Evolutionary conservation across 53 echinoderm and acorn worm species (phyloP).

Genomic region (Astropecten irregularis): DNA sequence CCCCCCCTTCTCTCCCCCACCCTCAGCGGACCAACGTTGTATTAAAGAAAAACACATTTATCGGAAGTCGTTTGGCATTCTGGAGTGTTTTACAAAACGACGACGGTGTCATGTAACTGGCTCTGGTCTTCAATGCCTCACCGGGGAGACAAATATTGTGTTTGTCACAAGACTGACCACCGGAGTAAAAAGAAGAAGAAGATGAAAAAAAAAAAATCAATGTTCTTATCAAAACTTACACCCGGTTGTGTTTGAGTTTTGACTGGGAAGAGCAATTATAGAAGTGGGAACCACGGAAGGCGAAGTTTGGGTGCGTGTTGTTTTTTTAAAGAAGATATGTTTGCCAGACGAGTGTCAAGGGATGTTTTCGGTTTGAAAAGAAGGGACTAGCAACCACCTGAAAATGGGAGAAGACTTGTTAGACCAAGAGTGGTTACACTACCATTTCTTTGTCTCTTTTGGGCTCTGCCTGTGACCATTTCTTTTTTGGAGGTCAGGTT

Average conservation of each 20-base stretch:
- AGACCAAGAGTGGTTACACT: no score
- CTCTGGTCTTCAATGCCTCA: slow-evolving; percentile 2
- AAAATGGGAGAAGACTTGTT: no score
- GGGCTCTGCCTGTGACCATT: no score
- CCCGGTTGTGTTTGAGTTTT: slow-evolving; percentile 6
- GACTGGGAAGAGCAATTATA: slow-evolving; percentile 6
- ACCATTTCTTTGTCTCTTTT: no score
- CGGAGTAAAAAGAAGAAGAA: background rate
- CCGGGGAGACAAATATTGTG: slow-evolving; percentile 24
- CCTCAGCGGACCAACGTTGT: slow-evolving; percentile 37
- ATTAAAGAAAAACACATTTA: slow-evolving; percentile 60
- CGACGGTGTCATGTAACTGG: slow-evolving; percentile 38
- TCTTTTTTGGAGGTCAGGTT: no score
- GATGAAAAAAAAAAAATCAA: slow-evolving; percentile 12
- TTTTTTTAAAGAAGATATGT: no score
- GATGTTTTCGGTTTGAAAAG: no score
- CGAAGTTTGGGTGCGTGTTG: no score
- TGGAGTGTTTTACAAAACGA: slow-evolving; percentile 44
- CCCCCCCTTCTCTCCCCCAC: no score
- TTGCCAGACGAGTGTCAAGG: no score
- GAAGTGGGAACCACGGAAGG: no score
- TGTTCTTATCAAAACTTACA: slow-evolving; percentile 37
- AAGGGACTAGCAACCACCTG: no score
- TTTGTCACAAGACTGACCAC: slow-evolving; percentile 40
- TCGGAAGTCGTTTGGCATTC: slow-evolving; percentile 53